Evolutionary conservation across 2,797 vertebrate species (phyloP), one percentile per base, ranked within the genome.

Genomic region (Acanthiza pusilla): DNA sequence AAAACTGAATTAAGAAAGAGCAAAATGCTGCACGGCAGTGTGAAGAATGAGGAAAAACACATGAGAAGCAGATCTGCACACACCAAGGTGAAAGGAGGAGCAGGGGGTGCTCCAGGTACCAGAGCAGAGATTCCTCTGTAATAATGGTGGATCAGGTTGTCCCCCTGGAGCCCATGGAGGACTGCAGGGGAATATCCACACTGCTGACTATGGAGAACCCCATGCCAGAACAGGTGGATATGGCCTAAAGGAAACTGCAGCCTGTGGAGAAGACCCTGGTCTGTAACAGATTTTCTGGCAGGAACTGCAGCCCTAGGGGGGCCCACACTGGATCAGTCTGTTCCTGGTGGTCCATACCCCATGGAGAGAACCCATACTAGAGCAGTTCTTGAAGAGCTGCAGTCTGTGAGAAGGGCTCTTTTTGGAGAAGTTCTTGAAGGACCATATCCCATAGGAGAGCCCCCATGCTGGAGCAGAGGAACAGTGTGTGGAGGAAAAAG

Each of bases 151-250:
- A 60, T 23, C 7, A 66, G 14, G 9, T 32, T 83, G 30, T 38
- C 2, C 8, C 7, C 5, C 18, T 54, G 22, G 4, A 71, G 8
- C 15, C 12, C 11, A 13, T 7, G 16, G 26, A 92, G 11, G 20
- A 72, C 16, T 20, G 12, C 2, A 4, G 48, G 5, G 7, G 5
- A 38, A 20, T 26, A 66, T 16, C 9, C 27, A 54, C 15, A 11
- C 1, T 32, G 27, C 42, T 76, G 22, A 7, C 30, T 25, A 2
- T 15, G 19, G 26, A 57, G 4, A 13, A 8, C 7, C 4, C 16
- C 13, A 29, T 4, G 1, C 6, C 8, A 22, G 26, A 32, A 14
- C 5, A 51, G 7, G 7, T 29, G 9, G 12, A 26, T 1, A 0
- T 65, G n/a, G 1, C 20, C 38, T 58, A 48, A 67, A 62, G 10